Evolutionary conservation across 2,888 invertebrate species (phyloP), one percentile per base, ranked within the genome.

Genomic region (Petrophora chlorosata): DNA sequence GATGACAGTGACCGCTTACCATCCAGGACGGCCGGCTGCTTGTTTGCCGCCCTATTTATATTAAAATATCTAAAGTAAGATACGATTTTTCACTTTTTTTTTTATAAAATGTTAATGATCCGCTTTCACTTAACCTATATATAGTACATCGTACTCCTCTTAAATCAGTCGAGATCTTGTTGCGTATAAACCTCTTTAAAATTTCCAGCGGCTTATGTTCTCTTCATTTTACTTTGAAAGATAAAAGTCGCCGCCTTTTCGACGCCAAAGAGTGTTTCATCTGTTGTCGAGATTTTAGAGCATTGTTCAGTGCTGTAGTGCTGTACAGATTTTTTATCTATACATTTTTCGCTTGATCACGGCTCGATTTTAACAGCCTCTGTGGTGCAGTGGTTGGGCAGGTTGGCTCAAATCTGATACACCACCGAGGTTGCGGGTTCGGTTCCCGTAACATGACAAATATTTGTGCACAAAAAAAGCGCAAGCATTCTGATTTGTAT

Each of bases 261-360:
- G 48, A 45, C 43, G 52, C 36, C 49, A 53, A 53, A 46, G 53
- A 44, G 48, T 52, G 39, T 53, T 54, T 47, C 48, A 46, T 54
- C 56, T 56, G 42, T 52, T 32, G 39, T 53, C 28, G 44, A 50
- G 56, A 29, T 53, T 48, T 56, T 56, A 52, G 47, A 50, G 59
- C 45, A 53, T 59, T 59, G 56, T 59, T 59, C 49, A 43, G 25
- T 10, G 40, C 40, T 56, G 46, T 45, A 41, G 50, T 43, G 49
- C 41, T 42, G 42, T 42, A 26, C 19, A 53, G 38, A 46, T 36
- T 54, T 47, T 46, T 52, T 55, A 52, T 52, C 30, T 22, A 8
- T 8, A 41, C 13, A 13, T 40, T 17, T 28, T 35, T 29, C 22
- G 1, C 28, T n/a, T 26, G 41, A 12, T 14, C 22, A 5, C 41